Evolutionary conservation across 2,888 invertebrate species (phyloP), one percentile per base, ranked within the genome.

Genomic region (Pyrrhia umbra): DNA sequence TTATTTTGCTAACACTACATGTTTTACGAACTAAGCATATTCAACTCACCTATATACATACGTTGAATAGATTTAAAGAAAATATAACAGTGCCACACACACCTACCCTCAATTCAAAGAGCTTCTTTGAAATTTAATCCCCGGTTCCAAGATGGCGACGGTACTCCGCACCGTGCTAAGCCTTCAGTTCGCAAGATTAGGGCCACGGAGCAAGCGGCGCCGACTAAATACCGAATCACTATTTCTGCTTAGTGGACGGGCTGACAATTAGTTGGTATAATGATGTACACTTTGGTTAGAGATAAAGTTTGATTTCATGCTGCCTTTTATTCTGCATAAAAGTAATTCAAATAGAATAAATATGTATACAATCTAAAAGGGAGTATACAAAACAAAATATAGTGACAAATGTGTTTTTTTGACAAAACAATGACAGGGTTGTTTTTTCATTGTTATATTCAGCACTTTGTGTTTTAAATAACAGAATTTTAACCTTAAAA

Each of bases 81-180:
- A 63, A 65, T 66, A 54, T 37, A 57, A 58, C 42, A 61, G 47
- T 62, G 49, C 61, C 63, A 54, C 64, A 69, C 37, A 75, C 59
- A 65, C 56, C 60, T 58, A 66, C 65, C 55, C 61, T 69, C 64
- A 67, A 82, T 79, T 74, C 68, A 80, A 85, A 87, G 87, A 85
- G 82, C 79, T 84, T 87, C 85, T 88, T 88, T 88, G 85, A 85
- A 86, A 87, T 88, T 87, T 89, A 90, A 89, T 89, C 86, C 87
- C 80, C 76, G 77, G 79, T 77, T 79, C 56, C 85, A 88, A 90
- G 89, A 89, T 87, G 88, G 88, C 85, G 89, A 60, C 84, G 68
- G 27, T 72, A 74, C 82, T 80, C 66, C 64, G 66, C 77, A 58
- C 68, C 75, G 81, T 79, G 85, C 82, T 85, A 87, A 88, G 88